Evolutionary conservation across 37 sponge, comb jelly and placozoan genomes (phyloP).

Genomic region (Petrosia ficiformis): DNA sequence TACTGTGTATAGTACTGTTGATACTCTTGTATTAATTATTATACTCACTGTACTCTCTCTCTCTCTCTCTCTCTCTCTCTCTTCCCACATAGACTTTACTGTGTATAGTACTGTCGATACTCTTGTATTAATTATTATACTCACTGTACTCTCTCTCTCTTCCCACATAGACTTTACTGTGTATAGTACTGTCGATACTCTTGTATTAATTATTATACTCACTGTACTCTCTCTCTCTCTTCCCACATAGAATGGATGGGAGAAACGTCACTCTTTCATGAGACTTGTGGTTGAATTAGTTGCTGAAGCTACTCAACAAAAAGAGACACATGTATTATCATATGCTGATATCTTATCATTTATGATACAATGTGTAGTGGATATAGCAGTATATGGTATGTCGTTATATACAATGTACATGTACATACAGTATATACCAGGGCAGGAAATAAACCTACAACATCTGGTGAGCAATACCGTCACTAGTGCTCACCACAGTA

Average conservation of each 20-base stretch:
- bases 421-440: too few relatives aligned
- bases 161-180: background rate
- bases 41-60: background rate
- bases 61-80: background rate
- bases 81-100: background rate
- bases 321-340: constrained; percentile 6
- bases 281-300: constrained; percentile 51
- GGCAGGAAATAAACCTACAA: too few relatives aligned
- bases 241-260: constrained; percentile 40
- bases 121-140: background rate
- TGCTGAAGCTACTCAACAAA: constrained; percentile 12
- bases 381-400: constrained; percentile 29
- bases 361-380: constrained; percentile 31
- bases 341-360: constrained; percentile 36
- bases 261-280: constrained; percentile 46
- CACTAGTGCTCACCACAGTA: too few relatives aligned
- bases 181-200: too few relatives aligned
- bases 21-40: too few relatives aligned
- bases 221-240: background rate
- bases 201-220: background rate
- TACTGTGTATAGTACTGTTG: too few relatives aligned
- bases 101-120: too few relatives aligned
- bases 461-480: too few relatives aligned
- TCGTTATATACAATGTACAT: too few relatives aligned
- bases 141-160: background rate